Evolutionary conservation across 2,888 invertebrate species (phyloP).

Genomic region (Agrochola lychnidis): DNA sequence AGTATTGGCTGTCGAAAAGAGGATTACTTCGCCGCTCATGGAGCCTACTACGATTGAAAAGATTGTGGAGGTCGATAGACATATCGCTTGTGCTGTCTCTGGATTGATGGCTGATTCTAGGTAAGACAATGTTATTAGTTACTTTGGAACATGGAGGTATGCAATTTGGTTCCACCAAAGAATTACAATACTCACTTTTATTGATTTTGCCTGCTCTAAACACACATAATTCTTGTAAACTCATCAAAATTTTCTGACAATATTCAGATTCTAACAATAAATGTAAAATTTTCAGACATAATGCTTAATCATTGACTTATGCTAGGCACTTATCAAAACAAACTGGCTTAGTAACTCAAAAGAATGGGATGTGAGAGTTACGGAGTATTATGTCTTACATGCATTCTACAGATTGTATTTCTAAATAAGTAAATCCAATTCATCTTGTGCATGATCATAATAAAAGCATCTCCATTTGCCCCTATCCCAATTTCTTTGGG

Average conservation of each 20-base stretch:
- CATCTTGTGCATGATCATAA: neutral
- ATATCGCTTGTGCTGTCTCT: slow-evolving; percentile 99
- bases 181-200: neutral
- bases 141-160: neutral
- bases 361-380: neutral
- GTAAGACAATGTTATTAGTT: slow-evolving; percentile 68
- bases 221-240: neutral
- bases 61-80: slow-evolving; percentile 99
- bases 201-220: neutral
- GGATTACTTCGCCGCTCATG: slow-evolving; percentile 99
- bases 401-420: neutral
- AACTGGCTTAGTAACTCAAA: too few relatives aligned
- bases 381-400: neutral
- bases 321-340: too few relatives aligned
- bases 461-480: neutral
- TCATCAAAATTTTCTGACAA: neutral
- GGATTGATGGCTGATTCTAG: slow-evolving; percentile 99
- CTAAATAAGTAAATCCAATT: neutral
- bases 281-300: too few relatives aligned
- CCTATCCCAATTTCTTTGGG: neutral
- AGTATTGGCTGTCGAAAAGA: slow-evolving; percentile 99
- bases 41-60: slow-evolving; percentile 99
- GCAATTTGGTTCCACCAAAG: neutral
- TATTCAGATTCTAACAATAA: neutral
- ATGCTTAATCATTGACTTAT: neutral